These are phyloP conservation scores for Tryphoninae sp. DNA, from an alignment of 2,888 invertebrate genomes.

Conservation along the genomic window DNA sequence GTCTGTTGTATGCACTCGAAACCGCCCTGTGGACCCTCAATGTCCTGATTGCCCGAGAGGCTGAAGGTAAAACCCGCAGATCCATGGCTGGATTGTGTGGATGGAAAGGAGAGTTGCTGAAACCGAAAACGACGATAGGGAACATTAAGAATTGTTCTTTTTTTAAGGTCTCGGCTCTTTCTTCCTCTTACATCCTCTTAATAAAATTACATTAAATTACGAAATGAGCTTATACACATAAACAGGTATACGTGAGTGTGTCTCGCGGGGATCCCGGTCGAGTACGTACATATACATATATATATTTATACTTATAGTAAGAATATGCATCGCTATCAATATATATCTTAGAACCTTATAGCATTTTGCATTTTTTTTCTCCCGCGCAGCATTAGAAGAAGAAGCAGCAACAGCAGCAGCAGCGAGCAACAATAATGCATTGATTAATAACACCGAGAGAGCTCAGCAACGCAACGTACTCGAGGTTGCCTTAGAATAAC, in stretches of 20 bases:
- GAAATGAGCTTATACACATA: constrained; percentile 65
- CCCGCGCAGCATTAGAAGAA: neutral
- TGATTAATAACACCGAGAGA: constrained; percentile 35
- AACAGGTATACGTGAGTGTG: constrained; percentile 60
- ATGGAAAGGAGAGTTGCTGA: constrained; percentile 90
- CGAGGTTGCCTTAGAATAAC: constrained; percentile 55
- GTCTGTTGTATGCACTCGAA: constrained; percentile 94
- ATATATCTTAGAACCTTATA: constrained; percentile 19
- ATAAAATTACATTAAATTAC: constrained; percentile 71
- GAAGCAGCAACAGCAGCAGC: constrained; percentile 5
- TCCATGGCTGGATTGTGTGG: constrained; percentile 82
- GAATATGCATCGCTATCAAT: neutral
- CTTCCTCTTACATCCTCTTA: constrained; percentile 66
- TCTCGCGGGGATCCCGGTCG: neutral
- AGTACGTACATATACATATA: constrained; percentile 1
- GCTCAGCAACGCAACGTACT: neutral
- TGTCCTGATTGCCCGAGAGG: constrained; percentile 90
- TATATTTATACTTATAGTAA: neutral
- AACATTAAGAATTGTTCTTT: constrained; percentile 29
- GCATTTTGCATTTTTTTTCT: constrained; percentile 24
- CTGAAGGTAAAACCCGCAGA: constrained; percentile 88
- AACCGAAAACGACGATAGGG: constrained; percentile 68
- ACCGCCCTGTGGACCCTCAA: constrained; percentile 93
- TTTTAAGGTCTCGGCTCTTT: constrained; percentile 60
- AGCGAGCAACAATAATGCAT: constrained; percentile 29